Percentiles rank a stretch among this genome's conserved stretches.
These are phyloP conservation scores for Gerris buenoi DNA, from an alignment of 1,140 invertebrate species.

Conservation along the genomic window DNA sequence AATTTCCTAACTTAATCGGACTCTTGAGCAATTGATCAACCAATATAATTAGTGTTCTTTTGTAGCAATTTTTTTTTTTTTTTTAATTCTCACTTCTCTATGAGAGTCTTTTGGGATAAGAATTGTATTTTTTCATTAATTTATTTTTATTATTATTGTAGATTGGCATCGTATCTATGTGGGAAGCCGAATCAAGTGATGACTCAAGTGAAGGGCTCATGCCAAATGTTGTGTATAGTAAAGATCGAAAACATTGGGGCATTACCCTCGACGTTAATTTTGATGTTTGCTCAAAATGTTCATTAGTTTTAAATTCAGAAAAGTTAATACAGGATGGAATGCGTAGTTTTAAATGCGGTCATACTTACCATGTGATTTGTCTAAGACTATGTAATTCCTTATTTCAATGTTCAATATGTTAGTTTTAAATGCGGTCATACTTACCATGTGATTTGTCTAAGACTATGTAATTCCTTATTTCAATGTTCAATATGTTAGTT, in stretches of 20 bases:
- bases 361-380: conserved; percentile 22
- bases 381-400: conserved; percentile 13
- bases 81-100: not conserved
- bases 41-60: not conserved
- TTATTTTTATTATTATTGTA: not conserved
- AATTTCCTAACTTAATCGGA: not conserved
- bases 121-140: not conserved
- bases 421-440: conserved; percentile 22
- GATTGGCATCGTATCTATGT: not conserved
- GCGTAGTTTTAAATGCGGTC: conserved; percentile 20
- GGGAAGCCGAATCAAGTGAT: not conserved
- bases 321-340: conserved; percentile 17
- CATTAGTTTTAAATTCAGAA: conserved; percentile 19
- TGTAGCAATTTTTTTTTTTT: not conserved
- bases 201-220: not conserved
- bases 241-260: conserved; percentile 20
- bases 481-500: conserved; percentile 17
- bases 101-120: not conserved
- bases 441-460: conserved; percentile 22
- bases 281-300: conserved; percentile 20
- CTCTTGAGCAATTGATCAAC: not conserved
- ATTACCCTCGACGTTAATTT: conserved; percentile 15
- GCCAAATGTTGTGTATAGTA: conserved; percentile 2
- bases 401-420: conserved; percentile 15
- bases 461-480: conserved; percentile 11